phyloP scores from a whole-genome alignment of 2,888 invertebrate species.

The Andrena flavipes region DNA sequence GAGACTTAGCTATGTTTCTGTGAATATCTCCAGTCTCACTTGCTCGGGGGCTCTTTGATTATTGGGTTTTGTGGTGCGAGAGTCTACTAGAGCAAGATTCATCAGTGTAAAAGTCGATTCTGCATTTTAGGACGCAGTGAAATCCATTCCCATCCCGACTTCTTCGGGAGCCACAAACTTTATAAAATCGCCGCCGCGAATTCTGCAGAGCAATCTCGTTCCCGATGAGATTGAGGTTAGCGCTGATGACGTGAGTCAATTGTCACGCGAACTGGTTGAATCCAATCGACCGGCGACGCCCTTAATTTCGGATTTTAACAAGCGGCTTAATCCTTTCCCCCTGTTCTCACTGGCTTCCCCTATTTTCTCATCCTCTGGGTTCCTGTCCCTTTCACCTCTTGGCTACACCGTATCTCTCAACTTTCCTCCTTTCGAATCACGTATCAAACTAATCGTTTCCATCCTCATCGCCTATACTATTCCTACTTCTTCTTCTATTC shows the following conservation, averaged over 20 bases:
- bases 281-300: conserved; percentile 79
- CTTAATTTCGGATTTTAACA: conserved; percentile 75
- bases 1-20: no score
- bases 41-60: no score
- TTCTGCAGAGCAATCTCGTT: conserved; percentile 66
- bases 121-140: neutral
- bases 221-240: conserved; percentile 63
- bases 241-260: conserved; percentile 78
- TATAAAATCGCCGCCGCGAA: conserved; percentile 38
- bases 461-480: neutral
- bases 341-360: conserved; percentile 11
- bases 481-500: neutral
- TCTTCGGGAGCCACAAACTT: conserved; percentile 30
- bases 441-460: neutral
- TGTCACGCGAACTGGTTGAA: conserved; percentile 79
- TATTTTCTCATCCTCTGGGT: neutral
- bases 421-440: neutral
- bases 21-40: no score
- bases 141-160: neutral
- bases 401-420: conserved; percentile 25
- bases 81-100: neutral
- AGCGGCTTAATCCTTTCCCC: conserved; percentile 60
- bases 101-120: conserved; percentile 12
- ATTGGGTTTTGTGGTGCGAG: no score
- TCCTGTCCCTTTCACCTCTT: neutral